These are phyloP conservation scores for Nomada flava DNA, from an alignment of 2,888 invertebrate species.

Conservation along the genomic window DNA sequence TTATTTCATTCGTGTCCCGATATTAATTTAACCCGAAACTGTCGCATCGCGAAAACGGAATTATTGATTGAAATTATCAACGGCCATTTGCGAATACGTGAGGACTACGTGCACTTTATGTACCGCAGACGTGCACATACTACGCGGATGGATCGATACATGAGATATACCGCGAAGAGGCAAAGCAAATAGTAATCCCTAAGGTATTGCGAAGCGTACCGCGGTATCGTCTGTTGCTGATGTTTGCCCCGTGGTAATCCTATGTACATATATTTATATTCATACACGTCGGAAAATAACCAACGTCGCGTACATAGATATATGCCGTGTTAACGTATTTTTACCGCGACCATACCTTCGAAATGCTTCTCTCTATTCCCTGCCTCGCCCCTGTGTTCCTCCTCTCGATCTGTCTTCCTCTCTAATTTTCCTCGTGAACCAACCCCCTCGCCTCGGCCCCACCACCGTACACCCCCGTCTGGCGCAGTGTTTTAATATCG, in stretches of 20 bases:
- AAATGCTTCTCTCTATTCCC: conserved; percentile 10
- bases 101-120: background rate
- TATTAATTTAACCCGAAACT: background rate
- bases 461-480: background rate
- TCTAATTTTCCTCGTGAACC: background rate
- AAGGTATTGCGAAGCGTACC: conserved; percentile 56
- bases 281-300: conserved; percentile 49
- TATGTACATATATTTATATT: conserved; percentile 56
- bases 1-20: conserved; percentile 25
- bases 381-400: background rate
- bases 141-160: conserved; percentile 39
- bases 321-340: conserved; percentile 16
- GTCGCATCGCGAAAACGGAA: background rate
- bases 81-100: conserved; percentile 16
- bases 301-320: conserved; percentile 21
- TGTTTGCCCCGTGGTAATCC: conserved; percentile 68
- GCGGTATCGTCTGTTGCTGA: conserved; percentile 66
- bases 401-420: conserved; percentile 1
- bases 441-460: background rate
- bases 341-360: background rate
- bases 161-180: conserved; percentile 37
- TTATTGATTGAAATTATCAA: conserved; percentile 47
- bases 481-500: conserved; percentile 29
- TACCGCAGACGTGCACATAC: background rate
- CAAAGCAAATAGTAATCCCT: conserved; percentile 70